phyloP scores from a whole-genome alignment of 2,888 invertebrate species.

The Dascillus cervinus region DNA sequence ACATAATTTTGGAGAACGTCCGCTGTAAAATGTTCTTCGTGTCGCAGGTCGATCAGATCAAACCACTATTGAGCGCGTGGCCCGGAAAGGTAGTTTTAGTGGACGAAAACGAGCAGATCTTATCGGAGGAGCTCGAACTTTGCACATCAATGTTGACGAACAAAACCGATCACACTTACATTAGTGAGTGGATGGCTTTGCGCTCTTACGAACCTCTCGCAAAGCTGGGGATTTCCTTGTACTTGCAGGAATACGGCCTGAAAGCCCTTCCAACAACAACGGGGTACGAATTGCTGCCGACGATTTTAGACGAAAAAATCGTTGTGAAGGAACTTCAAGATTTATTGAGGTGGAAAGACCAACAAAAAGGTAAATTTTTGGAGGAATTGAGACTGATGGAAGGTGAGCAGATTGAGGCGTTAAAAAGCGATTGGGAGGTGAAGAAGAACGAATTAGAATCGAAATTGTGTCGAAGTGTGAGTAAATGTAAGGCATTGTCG shows the following conservation, averaged over 20 bases:
- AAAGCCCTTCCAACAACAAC: constrained; percentile 8
- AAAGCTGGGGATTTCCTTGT: constrained; percentile 25
- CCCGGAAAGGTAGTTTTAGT: constrained; percentile 28
- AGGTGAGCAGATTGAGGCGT: constrained; percentile 15
- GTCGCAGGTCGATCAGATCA: constrained; percentile 25
- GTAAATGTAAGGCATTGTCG: constrained; percentile 54
- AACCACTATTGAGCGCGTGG: constrained; percentile 28
- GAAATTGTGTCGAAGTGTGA: constrained; percentile 50
- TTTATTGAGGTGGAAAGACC: constrained; percentile 66
- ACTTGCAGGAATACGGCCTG: constrained; percentile 17
- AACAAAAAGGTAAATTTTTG: constrained; percentile 56
- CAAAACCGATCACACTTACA: constrained; percentile 18
- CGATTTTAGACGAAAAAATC: constrained; percentile 35
- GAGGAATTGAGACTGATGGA: constrained; percentile 43
- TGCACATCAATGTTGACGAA: constrained; percentile 18
- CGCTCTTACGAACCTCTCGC: constrained; percentile 24
- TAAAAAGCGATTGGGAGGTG: constrained; percentile 27
- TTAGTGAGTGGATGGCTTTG: constrained; percentile 20
- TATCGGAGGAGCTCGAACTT: constrained; percentile 25
- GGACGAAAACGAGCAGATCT: constrained; percentile 24
- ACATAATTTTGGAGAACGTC: constrained; percentile 23
- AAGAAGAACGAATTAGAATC: constrained; percentile 46
- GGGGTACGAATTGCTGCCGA: constrained; percentile 24
- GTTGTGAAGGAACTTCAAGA: constrained; percentile 55
- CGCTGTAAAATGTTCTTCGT: constrained; percentile 29